These are phyloP conservation scores for Thyatira batis DNA, from an alignment of 2,888 invertebrate species.

Conservation along the genomic window DNA sequence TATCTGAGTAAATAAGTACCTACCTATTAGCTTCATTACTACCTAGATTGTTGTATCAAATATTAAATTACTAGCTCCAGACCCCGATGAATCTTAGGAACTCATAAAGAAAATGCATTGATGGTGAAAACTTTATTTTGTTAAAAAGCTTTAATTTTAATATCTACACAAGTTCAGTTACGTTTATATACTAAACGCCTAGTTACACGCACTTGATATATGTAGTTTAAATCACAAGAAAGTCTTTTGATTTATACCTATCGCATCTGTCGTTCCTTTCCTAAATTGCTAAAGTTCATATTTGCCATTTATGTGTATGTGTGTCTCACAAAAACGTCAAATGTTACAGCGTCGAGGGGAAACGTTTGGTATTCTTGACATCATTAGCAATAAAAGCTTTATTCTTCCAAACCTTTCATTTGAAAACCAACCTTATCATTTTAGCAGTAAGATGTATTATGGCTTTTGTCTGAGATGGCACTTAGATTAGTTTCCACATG, in stretches of 20 bases:
- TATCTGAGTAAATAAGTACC: too few relatives aligned
- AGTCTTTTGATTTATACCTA: neutral
- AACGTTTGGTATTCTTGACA: conserved; percentile 76
- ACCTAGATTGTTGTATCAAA: too few relatives aligned
- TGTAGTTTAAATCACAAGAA: neutral
- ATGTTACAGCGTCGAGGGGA: conserved; percentile 80
- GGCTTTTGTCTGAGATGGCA: conserved; percentile 1
- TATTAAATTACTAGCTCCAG: too few relatives aligned
- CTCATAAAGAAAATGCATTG: too few relatives aligned
- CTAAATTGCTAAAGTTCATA: conserved; percentile 54
- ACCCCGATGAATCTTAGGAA: too few relatives aligned
- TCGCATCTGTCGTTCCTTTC: neutral
- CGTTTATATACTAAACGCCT: too few relatives aligned
- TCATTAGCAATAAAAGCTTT: conserved; percentile 17
- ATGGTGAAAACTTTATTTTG: too few relatives aligned
- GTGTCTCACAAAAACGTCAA: conserved; percentile 79
- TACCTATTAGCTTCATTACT: too few relatives aligned
- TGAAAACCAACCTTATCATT: conserved; percentile 15
- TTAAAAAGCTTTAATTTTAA: too few relatives aligned
- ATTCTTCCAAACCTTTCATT: conserved; percentile 13
- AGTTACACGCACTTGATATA: too few relatives aligned
- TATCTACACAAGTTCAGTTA: too few relatives aligned
- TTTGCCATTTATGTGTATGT: conserved; percentile 74
- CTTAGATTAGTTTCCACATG: conserved; percentile 60
- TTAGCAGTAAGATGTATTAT: conserved; percentile 15